Evolutionary conservation across 2,113 vertebrate genomes (phyloP).

Genomic region (Hemiscyllium ocellatum): DNA sequence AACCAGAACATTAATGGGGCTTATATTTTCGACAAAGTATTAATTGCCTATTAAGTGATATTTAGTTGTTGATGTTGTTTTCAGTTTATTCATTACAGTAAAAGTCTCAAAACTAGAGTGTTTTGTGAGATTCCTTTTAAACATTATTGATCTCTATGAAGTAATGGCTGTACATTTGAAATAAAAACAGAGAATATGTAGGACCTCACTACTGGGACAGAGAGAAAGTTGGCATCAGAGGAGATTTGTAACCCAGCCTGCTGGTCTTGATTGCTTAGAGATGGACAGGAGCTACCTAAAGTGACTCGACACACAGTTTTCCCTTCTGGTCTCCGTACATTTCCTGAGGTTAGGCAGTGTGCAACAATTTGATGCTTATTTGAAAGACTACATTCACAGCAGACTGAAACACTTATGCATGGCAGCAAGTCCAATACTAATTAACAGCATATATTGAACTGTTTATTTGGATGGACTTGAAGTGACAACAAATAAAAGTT

Average conservation of each 20-base stretch:
- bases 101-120: no score
- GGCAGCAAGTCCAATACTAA: background rate
- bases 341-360: background rate
- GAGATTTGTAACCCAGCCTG: background rate
- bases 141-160: no score
- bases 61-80: no score
- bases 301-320: background rate
- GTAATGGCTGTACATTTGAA: background rate
- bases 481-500: background rate
- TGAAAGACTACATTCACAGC: background rate
- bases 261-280: background rate
- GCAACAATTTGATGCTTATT: background rate
- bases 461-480: background rate
- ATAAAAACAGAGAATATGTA: background rate
- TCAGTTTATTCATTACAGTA: no score
- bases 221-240: background rate
- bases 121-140: no score
- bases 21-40: no score
- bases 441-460: background rate
- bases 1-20: no score
- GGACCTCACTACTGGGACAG: background rate
- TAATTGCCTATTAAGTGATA: no score
- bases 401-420: background rate
- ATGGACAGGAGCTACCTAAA: background rate
- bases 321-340: background rate